These are phyloP conservation scores for Xiphophorus birchmanni DNA, from an alignment of 2,797 vertebrate genomes.

Conservation along the genomic window DNA sequence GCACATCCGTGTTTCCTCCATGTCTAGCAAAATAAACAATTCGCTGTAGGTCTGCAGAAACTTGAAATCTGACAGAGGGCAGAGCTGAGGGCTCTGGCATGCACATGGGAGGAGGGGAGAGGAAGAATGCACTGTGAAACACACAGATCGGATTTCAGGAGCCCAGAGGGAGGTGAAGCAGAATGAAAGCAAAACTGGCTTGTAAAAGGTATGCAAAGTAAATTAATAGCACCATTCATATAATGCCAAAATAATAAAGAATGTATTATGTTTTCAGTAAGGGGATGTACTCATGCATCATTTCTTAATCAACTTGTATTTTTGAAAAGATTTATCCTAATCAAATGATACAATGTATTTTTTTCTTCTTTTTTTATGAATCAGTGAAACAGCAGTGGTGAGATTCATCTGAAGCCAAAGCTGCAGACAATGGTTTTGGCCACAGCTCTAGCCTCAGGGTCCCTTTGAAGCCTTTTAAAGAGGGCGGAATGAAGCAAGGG, in stretches of 20 bases:
- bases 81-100: slow-evolving; percentile 73
- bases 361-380: background rate
- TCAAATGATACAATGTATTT: background rate
- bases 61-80: slow-evolving; percentile 78
- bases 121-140: slow-evolving; percentile 74
- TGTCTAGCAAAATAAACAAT: slow-evolving; percentile 87
- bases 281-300: background rate
- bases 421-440: slow-evolving; percentile 55
- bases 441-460: slow-evolving; percentile 51
- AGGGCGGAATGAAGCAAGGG: slow-evolving; percentile 23
- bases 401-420: slow-evolving; percentile 42
- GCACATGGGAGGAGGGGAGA: slow-evolving; percentile 51
- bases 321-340: background rate
- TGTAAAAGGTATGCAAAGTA: slow-evolving; percentile 22
- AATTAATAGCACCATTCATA: background rate
- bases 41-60: slow-evolving; percentile 89
- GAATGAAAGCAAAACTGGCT: slow-evolving; percentile 41
- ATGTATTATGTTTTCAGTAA: background rate
- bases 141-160: slow-evolving; percentile 84
- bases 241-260: background rate
- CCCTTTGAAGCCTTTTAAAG: slow-evolving; percentile 60
- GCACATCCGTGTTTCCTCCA: slow-evolving; percentile 69
- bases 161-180: slow-evolving; percentile 61
- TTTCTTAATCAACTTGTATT: background rate
- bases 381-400: background rate